Base-by-base conservation (phyloP, 1,140 invertebrate genomes). In the Antheraea mylitta region DNA sequence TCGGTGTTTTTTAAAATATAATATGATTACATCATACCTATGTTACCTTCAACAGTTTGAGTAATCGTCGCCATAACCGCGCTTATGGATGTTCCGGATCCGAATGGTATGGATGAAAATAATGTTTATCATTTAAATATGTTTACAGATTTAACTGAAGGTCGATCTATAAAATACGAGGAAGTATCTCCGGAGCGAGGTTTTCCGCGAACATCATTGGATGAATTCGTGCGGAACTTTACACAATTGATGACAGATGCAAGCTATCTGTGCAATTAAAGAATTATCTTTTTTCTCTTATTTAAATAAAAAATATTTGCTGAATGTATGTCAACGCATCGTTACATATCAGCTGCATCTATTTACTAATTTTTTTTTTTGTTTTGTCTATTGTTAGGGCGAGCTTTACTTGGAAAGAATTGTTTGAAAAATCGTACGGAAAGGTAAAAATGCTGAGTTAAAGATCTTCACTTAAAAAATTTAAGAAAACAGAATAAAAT, bases 61-160 rank as follows among this genome's bases (percentile, higher is more conserved):
- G 80, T 80, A 48, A 87, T 70, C 6, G 74, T 76, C 10, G 76
- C 67, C 78, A 82, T 83, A 62, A 60, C 75, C 74, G 67, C 64
- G 58, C 48, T 64, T 37, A 16, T 38, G 69, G 13, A 45, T 58
- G 65, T 75, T 69, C 77, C 64, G 71, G 62, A 64, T 77, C 18
- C 18, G 72, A 88, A 79, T 88, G 83, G 45, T 70, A 74, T 62
- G 11, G 62, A 66, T 71, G 70, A 67, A 80, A 78, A 84, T 79
- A 78, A 76, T 79, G 72, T 76, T 79, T 75, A 76, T 79, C 66
- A 67, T 68, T 80, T 87, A 85, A 85, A 86, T 85, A 85, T 81
- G 64, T 58, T 61, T 66, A 19, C n/a, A 60, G 9, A 38, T n/a
- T 37, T 8, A 53, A 38, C n/a, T 18, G 73, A 80, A 86, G 80